A percentile compares a stretch with the other conserved stretches of the same genome.
Conservation (phyloP, 2,797 vertebrate genomes). For the Macroramphosus scolopax region DNA sequence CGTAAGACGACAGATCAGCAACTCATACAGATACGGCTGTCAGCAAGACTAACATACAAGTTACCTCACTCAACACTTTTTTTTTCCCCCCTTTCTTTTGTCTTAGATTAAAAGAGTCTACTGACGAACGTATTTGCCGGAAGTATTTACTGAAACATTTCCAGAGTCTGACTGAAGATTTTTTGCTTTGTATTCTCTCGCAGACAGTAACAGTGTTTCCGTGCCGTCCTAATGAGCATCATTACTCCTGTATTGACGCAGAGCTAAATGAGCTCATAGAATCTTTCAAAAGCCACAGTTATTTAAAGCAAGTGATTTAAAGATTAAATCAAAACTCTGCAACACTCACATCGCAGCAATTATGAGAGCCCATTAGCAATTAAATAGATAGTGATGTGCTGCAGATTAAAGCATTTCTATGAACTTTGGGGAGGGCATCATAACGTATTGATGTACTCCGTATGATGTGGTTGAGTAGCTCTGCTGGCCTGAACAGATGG, state of each 20-base stretch:
- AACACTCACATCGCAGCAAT: too few species aligned
- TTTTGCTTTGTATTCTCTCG: conserved; percentile 36
- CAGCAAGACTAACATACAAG: not conserved
- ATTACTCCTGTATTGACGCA: conserved; percentile 68
- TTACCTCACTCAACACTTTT: too few species aligned
- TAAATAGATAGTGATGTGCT: conserved; percentile 46
- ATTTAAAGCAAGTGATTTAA: conserved; percentile 73
- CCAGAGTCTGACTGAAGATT: conserved; percentile 21
- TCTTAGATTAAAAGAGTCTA: conserved; percentile 6
- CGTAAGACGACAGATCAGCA: conserved; percentile 2
- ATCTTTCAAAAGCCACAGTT: conserved; percentile 69
- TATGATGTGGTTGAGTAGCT: conserved; percentile 30
- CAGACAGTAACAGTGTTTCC: conserved; percentile 60
- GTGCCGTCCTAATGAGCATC: conserved; percentile 71
- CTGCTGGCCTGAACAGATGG: conserved; percentile 35
- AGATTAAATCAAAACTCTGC: conserved; percentile 70
- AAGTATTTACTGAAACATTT: conserved; percentile 45
- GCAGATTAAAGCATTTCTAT: conserved; percentile 44
- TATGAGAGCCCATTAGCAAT: conserved; percentile 61
- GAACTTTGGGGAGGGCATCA: conserved; percentile 14
- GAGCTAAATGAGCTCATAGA: conserved; percentile 71
- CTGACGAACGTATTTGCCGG: conserved; percentile 14
- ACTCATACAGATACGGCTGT: not conserved
- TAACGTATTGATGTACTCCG: conserved; percentile 20
- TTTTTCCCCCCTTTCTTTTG: too few species aligned